phyloP scores from a whole-genome alignment of 2,888 invertebrate genomes.

The Eristalis pertinax region DNA sequence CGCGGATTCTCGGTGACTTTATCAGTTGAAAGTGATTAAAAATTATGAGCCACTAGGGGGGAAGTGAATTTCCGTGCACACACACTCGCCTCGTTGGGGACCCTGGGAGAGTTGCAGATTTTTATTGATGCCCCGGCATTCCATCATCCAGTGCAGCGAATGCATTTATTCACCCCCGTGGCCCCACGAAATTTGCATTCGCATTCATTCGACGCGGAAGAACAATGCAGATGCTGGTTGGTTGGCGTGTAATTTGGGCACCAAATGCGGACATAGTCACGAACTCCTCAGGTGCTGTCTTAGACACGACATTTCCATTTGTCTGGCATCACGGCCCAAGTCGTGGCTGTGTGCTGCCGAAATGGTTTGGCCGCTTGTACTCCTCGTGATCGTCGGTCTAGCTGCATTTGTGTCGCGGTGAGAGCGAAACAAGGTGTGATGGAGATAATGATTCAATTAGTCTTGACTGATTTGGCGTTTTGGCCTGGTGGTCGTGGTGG shows the following conservation, averaged over 20 bases:
- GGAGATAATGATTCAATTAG: background rate
- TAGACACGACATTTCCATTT: slow-evolving; percentile 52
- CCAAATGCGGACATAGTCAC: slow-evolving; percentile 43
- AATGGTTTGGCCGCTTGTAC: slow-evolving; percentile 18
- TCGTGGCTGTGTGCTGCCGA: background rate
- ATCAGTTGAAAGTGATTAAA: slow-evolving; percentile 70
- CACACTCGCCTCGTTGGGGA: background rate
- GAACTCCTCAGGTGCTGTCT: slow-evolving; percentile 33
- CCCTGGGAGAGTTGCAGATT: slow-evolving; percentile 60
- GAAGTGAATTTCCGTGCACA: slow-evolving; percentile 2
- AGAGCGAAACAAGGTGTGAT: background rate
- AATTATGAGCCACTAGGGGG: slow-evolving; percentile 66
- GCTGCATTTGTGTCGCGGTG: background rate
- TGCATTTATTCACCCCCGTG: slow-evolving; percentile 15
- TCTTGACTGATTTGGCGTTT: background rate
- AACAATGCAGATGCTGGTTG: slow-evolving; percentile 25
- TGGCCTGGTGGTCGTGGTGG: background rate
- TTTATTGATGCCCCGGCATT: slow-evolving; percentile 57
- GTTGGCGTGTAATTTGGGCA: slow-evolving; percentile 29
- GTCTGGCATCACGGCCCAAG: background rate
- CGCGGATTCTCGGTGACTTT: slow-evolving; percentile 27
- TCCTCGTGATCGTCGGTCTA: slow-evolving; percentile 20
- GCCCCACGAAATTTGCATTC: slow-evolving; percentile 25
- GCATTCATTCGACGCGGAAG: slow-evolving; percentile 52
- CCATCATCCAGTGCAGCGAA: slow-evolving; percentile 54